A percentile compares a stretch with the other conserved stretches of the same genome.
Evolutionary conservation across 1,140 invertebrate species (phyloP).

Genomic region (Xylocopa sonorina): DNA sequence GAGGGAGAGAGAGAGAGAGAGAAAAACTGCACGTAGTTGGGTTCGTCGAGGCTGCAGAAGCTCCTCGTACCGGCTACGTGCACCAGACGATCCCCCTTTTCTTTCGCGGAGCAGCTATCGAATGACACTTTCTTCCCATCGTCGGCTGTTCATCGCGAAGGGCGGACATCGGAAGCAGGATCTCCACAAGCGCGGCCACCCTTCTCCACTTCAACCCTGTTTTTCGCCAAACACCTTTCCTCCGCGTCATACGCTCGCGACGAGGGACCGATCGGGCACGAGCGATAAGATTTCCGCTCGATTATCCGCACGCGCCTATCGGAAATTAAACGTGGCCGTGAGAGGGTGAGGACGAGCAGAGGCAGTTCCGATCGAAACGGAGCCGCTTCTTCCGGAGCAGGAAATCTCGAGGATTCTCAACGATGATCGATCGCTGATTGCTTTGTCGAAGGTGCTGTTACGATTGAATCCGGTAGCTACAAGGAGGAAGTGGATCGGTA

Average conservation of each 20-base stretch:
- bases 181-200: slow-evolving; percentile 40
- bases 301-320: slow-evolving; percentile 48
- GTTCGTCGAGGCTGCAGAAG: slow-evolving; percentile 25
- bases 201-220: background rate
- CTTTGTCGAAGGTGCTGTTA: background rate
- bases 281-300: slow-evolving; percentile 72
- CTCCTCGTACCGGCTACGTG: background rate
- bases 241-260: slow-evolving; percentile 40
- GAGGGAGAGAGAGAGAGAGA: no score
- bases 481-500: no score
- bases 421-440: background rate
- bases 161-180: slow-evolving; percentile 61
- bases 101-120: slow-evolving; percentile 38
- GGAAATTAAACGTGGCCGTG: slow-evolving; percentile 35
- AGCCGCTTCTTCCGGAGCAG: background rate
- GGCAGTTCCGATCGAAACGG: background rate
- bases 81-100: slow-evolving; percentile 1
- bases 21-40: slow-evolving; percentile 41
- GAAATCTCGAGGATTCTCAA: slow-evolving; percentile 4
- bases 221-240: background rate
- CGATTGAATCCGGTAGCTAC: no score
- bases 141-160: slow-evolving; percentile 17
- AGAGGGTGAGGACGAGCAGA: background rate
- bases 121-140: slow-evolving; percentile 62
- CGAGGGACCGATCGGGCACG: slow-evolving; percentile 65